Evolutionary conservation across 2,113 vertebrate genomes (phyloP).

Genomic region (Martes martes): DNA sequence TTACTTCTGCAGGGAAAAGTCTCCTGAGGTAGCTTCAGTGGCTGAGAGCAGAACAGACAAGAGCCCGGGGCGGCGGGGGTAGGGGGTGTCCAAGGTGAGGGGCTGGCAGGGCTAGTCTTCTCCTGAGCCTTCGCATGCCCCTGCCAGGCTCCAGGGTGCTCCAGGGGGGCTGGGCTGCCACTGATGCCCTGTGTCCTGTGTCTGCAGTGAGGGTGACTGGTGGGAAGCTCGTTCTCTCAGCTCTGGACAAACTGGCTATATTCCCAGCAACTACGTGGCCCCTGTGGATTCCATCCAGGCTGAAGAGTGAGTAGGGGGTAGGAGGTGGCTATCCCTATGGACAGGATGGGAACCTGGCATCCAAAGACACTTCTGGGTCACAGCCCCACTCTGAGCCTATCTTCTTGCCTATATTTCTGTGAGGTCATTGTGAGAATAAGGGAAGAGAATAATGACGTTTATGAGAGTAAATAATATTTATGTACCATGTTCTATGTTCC

Average conservation of each 20-base stretch:
- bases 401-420: background rate
- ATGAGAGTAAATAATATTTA: background rate
- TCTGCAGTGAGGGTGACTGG: slow-evolving; percentile 94
- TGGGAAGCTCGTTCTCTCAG: slow-evolving; percentile 96
- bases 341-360: background rate
- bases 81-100: background rate
- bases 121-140: background rate
- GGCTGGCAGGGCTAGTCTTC: background rate
- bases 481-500: background rate
- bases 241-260: slow-evolving; percentile 90
- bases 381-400: background rate
- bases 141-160: background rate
- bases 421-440: background rate
- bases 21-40: background rate
- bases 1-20: background rate
- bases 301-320: slow-evolving; percentile 90
- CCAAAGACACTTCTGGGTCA: background rate
- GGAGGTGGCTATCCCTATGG: background rate
- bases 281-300: slow-evolving; percentile 97
- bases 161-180: background rate
- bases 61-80: background rate
- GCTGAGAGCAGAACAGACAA: background rate
- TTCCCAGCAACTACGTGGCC: slow-evolving; percentile 98
- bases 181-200: background rate
- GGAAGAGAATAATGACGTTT: background rate